These are phyloP conservation scores for Merluccius polli DNA, from an alignment of 2,797 vertebrate genomes.

Conservation along the genomic window DNA sequence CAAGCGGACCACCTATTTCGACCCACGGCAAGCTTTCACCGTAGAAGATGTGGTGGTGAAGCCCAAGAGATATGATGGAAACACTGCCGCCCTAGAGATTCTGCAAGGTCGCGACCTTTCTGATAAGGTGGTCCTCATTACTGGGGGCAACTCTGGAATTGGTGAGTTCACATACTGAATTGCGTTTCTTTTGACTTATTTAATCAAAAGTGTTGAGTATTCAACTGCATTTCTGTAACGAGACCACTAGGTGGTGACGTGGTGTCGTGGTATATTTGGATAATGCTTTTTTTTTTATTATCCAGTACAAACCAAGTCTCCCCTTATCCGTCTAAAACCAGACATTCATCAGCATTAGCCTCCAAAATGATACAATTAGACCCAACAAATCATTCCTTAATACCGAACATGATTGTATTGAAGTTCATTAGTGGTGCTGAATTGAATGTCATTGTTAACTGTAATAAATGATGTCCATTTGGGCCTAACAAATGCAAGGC, in stretches of 20 bases:
- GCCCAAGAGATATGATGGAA: constrained; percentile 88
- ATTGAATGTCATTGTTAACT: constrained; percentile 75
- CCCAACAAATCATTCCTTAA: constrained; percentile 73
- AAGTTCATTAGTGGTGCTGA: constrained; percentile 71
- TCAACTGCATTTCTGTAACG: constrained; percentile 26
- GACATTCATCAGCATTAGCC: constrained; percentile 69
- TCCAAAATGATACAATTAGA: constrained; percentile 69
- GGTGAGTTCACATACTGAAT: constrained; percentile 72
- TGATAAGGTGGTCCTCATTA: constrained; percentile 84
- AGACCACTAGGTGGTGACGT: constrained; percentile 62
- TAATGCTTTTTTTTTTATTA: neutral
- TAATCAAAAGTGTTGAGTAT: neutral
- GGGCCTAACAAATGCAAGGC: constrained; percentile 61
- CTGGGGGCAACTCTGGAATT: constrained; percentile 90
- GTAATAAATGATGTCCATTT: constrained; percentile 71
- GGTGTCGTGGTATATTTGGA: constrained; percentile 20
- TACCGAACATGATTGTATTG: constrained; percentile 70
- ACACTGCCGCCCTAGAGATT: constrained; percentile 89
- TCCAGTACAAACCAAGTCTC: constrained; percentile 17
- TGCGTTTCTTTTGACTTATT: neutral
- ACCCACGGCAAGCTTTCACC: constrained; percentile 93
- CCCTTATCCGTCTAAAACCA: constrained; percentile 42
- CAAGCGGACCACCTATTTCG: constrained; percentile 93
- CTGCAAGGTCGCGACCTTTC: constrained; percentile 89
- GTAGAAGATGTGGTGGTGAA: constrained; percentile 88